phyloP scores from a whole-genome alignment of 2,888 invertebrate genomes.

The Drosophila rubida region DNA sequence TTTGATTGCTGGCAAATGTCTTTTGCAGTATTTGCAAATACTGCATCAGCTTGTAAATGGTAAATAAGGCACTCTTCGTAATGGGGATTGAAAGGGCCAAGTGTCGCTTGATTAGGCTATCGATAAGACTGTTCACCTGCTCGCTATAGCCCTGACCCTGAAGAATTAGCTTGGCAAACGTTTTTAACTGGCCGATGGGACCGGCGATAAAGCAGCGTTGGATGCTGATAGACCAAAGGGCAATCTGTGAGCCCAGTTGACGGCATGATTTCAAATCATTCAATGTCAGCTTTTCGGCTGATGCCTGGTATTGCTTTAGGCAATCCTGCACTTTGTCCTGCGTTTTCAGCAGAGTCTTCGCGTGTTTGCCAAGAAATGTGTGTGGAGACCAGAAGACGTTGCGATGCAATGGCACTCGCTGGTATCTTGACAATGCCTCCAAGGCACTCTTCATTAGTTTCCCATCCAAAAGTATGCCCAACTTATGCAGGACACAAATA shows the following conservation, averaged over 20 bases:
- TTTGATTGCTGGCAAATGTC: conserved; percentile 89
- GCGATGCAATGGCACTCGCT: conserved; percentile 91
- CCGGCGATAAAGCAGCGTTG: conserved; percentile 86
- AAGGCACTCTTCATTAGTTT: conserved; percentile 91
- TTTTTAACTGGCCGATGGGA: conserved; percentile 86
- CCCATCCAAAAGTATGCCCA: conserved; percentile 93
- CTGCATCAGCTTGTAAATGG: conserved; percentile 92
- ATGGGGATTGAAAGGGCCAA: conserved; percentile 90
- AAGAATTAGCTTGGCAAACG: conserved; percentile 69
- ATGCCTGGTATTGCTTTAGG: conserved; percentile 86
- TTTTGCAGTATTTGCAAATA: conserved; percentile 91
- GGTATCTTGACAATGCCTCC: conserved; percentile 90
- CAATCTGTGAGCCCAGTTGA: conserved; percentile 84
- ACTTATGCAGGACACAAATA: conserved; percentile 88
- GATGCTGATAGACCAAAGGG: conserved; percentile 88
- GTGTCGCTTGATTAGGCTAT: conserved; percentile 89
- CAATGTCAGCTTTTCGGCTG: conserved; percentile 84
- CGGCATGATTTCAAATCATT: conserved; percentile 86
- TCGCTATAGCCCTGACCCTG: conserved; percentile 90
- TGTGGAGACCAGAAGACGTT: conserved; percentile 94
- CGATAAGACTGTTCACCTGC: conserved; percentile 87
- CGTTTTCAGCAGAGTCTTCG: conserved; percentile 86
- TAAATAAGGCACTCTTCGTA: conserved; percentile 90
- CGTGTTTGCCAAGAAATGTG: conserved; percentile 90
- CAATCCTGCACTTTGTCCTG: conserved; percentile 84